Percentiles rank a stretch among this genome's conserved stretches.
These are phyloP conservation scores for Ivindomyrus marchei DNA, from an alignment of 2,113 vertebrate species.

Conservation along the genomic window DNA sequence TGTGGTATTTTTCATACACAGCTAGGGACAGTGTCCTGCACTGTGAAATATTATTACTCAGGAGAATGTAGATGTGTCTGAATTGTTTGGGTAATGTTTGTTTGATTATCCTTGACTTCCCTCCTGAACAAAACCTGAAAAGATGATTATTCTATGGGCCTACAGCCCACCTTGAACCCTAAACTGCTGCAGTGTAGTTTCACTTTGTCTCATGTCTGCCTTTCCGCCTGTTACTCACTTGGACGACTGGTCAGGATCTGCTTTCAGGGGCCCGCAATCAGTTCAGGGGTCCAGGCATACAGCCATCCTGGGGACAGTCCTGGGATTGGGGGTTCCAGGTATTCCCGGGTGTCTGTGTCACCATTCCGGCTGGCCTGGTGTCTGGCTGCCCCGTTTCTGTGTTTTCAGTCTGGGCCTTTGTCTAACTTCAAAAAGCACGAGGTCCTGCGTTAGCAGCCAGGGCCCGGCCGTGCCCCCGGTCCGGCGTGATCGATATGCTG, in stretches of 20 bases:
- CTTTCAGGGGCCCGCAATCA: not conserved
- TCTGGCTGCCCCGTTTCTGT: slow-evolving; percentile 25
- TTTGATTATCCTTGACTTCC: not conserved
- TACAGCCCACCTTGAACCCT: not conserved
- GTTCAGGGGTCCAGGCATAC: no score
- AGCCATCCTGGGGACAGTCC: not conserved
- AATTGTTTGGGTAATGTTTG: not conserved
- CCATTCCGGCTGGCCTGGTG: slow-evolving; percentile 21
- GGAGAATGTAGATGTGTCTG: not conserved
- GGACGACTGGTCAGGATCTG: not conserved
- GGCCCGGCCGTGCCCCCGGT: slow-evolving; percentile 41
- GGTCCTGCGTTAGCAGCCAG: not conserved
- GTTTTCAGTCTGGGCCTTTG: slow-evolving; percentile 37
- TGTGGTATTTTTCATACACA: not conserved
- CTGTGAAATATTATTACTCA: slow-evolving; percentile 7
- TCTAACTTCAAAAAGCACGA: slow-evolving; percentile 32
- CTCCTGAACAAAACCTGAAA: not conserved
- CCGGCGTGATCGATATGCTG: slow-evolving; percentile 63
- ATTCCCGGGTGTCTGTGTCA: not conserved
- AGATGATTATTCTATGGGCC: not conserved
- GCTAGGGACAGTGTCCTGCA: not conserved
- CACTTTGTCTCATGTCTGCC: not conserved
- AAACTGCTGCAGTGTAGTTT: not conserved
- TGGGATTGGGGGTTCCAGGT: not conserved
- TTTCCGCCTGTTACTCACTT: not conserved